A percentile compares a stretch with the other conserved stretches of the same genome.
phyloP scores from a whole-genome alignment of 2,888 invertebrate genomes.

The Dynastes hyllus region DNA sequence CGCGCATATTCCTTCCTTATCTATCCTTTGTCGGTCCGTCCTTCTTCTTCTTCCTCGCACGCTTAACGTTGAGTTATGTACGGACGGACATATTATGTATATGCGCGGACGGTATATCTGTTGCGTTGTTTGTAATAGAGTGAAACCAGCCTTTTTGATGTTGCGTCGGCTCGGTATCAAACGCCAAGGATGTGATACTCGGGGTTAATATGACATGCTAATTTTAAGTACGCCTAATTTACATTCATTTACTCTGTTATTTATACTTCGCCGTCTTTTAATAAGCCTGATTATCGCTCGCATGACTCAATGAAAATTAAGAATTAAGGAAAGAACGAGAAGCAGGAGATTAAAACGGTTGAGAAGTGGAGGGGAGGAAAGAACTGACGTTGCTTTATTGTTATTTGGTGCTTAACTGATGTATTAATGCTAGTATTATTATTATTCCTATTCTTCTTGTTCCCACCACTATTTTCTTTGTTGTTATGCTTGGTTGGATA shows the following conservation, averaged over 20 bases:
- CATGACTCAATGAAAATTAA: constrained; percentile 54
- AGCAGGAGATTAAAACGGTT: neutral
- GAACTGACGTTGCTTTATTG: constrained; percentile 11
- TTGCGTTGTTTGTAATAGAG: constrained; percentile 6
- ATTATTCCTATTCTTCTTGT: neutral
- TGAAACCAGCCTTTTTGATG: constrained; percentile 24
- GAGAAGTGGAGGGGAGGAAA: neutral
- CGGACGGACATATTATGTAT: constrained; percentile 23
- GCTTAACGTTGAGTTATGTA: constrained; percentile 2
- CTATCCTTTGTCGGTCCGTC: constrained; percentile 18
- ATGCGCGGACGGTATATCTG: neutral
- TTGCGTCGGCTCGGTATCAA: constrained; percentile 59
- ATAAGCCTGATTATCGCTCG: constrained; percentile 60
- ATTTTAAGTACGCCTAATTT: constrained; percentile 70
- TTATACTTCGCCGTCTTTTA: constrained; percentile 64
- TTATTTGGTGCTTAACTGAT: constrained; percentile 1
- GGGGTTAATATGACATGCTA: constrained; percentile 70
- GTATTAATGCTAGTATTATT: constrained; percentile 2
- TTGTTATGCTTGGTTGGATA: too few species aligned
- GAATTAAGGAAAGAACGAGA: constrained; percentile 40
- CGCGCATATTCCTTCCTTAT: constrained; percentile 52
- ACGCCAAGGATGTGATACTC: constrained; percentile 65
- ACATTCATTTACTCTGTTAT: constrained; percentile 69
- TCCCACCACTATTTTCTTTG: neutral
- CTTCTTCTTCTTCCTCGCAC: constrained; percentile 3